phyloP scores from a whole-genome alignment of 1,140 invertebrate species.

The Phenacoccus solenopsis region DNA sequence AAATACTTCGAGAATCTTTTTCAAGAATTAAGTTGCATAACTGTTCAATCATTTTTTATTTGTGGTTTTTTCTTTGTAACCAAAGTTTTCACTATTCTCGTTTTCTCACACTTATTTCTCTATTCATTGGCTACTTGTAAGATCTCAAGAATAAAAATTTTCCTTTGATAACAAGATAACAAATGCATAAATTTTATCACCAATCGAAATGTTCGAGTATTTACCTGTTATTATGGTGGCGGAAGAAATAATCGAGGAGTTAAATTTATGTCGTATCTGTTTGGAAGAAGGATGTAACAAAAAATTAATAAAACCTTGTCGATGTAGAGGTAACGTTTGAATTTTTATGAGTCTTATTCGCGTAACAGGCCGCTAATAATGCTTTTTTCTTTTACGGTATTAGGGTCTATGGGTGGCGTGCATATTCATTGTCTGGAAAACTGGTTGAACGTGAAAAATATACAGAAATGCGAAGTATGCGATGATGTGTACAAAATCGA shows the following conservation, averaged over 20 bases:
- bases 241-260: background rate
- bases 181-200: background rate
- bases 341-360: no score
- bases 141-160: no score
- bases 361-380: no score
- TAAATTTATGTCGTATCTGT: slow-evolving; percentile 5
- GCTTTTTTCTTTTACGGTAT: no score
- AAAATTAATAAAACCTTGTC: slow-evolving; percentile 7
- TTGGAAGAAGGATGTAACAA: background rate
- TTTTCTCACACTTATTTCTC: no score
- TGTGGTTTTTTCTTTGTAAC: no score
- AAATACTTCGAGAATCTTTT: no score
- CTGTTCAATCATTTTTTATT: no score
- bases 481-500: background rate
- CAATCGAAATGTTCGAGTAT: background rate
- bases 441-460: slow-evolving; percentile 1
- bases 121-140: no score
- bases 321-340: slow-evolving; percentile 1
- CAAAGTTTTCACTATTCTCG: no score
- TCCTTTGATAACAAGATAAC: no score
- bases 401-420: slow-evolving; percentile 6
- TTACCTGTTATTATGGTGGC: background rate
- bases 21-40: no score
- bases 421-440: background rate
- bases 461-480: background rate